A percentile compares a stretch with the other conserved stretches of the same genome.
Evolutionary conservation across 2,113 vertebrate species (phyloP).

Genomic region (Odontesthes bonariensis): DNA sequence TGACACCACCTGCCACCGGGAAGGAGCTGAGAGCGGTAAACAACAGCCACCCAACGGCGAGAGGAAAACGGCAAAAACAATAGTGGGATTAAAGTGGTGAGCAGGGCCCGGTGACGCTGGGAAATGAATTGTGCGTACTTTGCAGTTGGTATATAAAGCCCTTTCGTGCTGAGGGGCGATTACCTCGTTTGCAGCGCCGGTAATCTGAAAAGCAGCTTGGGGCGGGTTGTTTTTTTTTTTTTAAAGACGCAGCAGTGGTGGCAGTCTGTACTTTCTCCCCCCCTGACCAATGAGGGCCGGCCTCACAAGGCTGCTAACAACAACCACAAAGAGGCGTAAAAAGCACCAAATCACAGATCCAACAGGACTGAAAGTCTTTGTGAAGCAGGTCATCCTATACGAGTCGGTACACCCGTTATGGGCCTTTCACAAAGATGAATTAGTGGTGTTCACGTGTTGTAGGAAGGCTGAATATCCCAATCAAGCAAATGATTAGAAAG

Average conservation of each 20-base stretch:
- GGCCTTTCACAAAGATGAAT: constrained; percentile 3
- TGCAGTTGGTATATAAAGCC: constrained; percentile 75
- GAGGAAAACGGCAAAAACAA: constrained; percentile 57
- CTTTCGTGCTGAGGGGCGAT: constrained; percentile 78
- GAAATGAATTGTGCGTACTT: constrained; percentile 65
- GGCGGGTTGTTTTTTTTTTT: constrained; percentile 57
- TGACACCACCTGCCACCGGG: constrained; percentile 53
- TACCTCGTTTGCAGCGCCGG: constrained; percentile 76
- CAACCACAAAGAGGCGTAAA: constrained; percentile 17
- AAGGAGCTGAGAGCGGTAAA: constrained; percentile 49
- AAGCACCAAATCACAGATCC: constrained; percentile 17
- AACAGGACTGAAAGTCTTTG: constrained; percentile 3
- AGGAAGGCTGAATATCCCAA: not conserved
- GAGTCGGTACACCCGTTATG: constrained; percentile 3
- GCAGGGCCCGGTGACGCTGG: constrained; percentile 49
- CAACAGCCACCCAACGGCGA: constrained; percentile 45
- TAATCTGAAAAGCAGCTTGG: constrained; percentile 85
- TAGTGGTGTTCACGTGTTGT: not conserved
- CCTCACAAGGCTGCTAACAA: constrained; percentile 28
- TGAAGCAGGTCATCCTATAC: constrained; percentile 36
- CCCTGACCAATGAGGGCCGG: constrained; percentile 23
- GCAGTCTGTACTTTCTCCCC: constrained; percentile 67
- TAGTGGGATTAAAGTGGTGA: constrained; percentile 60
- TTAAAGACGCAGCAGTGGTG: constrained; percentile 75
- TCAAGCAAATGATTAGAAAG: not conserved